Base-by-base conservation (phyloP, 2,113 vertebrate species). In the Catharus fuscescens region DNA sequence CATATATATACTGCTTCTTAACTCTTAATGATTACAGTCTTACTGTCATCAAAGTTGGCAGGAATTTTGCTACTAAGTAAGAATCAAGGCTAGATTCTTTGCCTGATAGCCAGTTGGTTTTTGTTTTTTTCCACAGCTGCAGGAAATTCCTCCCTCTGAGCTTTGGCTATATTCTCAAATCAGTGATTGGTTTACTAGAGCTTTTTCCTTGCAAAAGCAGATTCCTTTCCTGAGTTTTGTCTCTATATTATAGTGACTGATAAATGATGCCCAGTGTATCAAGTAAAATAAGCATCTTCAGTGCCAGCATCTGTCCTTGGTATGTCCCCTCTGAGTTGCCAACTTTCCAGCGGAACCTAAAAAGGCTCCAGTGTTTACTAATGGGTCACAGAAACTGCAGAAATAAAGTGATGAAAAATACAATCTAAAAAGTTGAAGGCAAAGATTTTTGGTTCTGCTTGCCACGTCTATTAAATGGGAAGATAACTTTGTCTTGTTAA, bases 81-180 rank as follows among this genome's bases (percentile, higher is more conserved):
- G 67, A 70, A 83, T 88, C 28, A 40, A 91, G 64, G 66, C 36
- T 77, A 88, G 47, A 88, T 90, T 87, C 53, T 80, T 91, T 82
- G 54, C 83, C 72, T 64, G 26, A 69, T 73, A 92, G 82, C 60
- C 76, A 80, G 17, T 8, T 86, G 34, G 11, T 38, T 89, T 77
- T 76, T 67, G n/a, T 12, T 29, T 67, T 61, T 80, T 65, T 89
- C 53, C 53, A 60, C 19, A 86, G 53, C 36, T 90, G 57, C 79
- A 94, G 90, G 82, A 96, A 96, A 94, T 96, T 96, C 90, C 57
- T 96, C 34, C 54, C 80, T 72, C 71, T 64, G 29, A 84, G 65
- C 45, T 86, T 80, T 96, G 87, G 84, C 82, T 82, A 40, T 90
- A 78, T 78, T 88, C 52, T 95, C 84, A 53, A 67, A 86, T 91